Percentiles rank a stretch among this genome's conserved stretches.
These are phyloP conservation scores for Echinops telfairi DNA, from an alignment of 2,113 vertebrate genomes.

Conservation along the genomic window DNA sequence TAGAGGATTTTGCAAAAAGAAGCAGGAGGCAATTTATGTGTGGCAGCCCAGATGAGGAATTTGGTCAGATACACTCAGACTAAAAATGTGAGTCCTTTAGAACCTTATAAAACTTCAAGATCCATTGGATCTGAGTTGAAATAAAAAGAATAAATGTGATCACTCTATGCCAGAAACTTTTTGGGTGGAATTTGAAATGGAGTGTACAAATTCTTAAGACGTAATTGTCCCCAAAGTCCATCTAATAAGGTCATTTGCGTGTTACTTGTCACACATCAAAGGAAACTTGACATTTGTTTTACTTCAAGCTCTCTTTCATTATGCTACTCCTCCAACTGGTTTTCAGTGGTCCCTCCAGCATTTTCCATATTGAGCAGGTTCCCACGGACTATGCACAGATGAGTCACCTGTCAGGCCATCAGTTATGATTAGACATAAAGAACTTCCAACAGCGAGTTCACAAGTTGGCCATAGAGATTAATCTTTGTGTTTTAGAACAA, in stretches of 20 bases:
- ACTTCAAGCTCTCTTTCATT: conserved; percentile 40
- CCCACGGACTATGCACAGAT: not conserved
- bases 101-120: not conserved
- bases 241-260: conserved; percentile 63
- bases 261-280: conserved; percentile 50
- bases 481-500: not conserved
- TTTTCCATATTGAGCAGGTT: conserved; percentile 33
- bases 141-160: not conserved
- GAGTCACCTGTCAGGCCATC: not conserved
- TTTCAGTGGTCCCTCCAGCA: conserved; percentile 27
- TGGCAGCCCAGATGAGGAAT: not conserved
- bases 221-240: conserved; percentile 44
- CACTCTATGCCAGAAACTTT: not conserved
- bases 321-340: conserved; percentile 2
- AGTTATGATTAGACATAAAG: not conserved
- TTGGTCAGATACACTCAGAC: not conserved
- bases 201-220: conserved; percentile 20
- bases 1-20: not conserved
- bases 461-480: not conserved
- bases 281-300: conserved; percentile 51
- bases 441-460: not conserved
- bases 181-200: conserved; percentile 51
- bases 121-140: not conserved
- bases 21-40: not conserved
- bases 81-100: not conserved